These are phyloP conservation scores for Aplysia californica DNA, from an alignment of 1,140 invertebrate species.

Conservation along the genomic window DNA sequence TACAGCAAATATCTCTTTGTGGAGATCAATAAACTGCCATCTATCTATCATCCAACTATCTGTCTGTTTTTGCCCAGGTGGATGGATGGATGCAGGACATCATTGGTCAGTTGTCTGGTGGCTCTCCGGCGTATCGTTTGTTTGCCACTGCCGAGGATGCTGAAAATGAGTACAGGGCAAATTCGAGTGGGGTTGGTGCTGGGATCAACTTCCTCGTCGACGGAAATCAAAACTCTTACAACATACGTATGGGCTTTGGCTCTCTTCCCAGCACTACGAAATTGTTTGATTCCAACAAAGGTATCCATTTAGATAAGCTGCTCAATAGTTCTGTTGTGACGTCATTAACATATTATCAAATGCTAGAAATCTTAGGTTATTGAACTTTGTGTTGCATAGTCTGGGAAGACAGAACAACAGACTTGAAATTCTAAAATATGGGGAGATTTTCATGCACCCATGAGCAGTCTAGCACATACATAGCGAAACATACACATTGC, in stretches of 20 bases:
- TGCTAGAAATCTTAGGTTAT: background rate
- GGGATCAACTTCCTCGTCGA: constrained; percentile 30
- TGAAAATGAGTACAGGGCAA: constrained; percentile 25
- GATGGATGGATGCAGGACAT: too few relatives aligned
- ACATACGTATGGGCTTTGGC: constrained; percentile 26
- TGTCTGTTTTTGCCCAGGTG: too few relatives aligned
- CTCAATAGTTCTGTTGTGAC: background rate
- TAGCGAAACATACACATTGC: too few relatives aligned
- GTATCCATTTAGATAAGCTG: background rate
- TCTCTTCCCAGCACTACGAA: background rate
- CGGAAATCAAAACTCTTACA: constrained; percentile 15
- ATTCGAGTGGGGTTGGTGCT: constrained; percentile 2
- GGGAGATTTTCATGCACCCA: too few relatives aligned
- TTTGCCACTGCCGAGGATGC: constrained; percentile 30
- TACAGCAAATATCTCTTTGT: too few relatives aligned
- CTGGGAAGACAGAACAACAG: background rate
- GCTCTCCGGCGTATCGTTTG: constrained; percentile 1
- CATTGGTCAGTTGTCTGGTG: too few relatives aligned
- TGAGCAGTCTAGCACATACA: too few relatives aligned
- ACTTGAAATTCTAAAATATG: too few relatives aligned
- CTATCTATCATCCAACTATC: too few relatives aligned
- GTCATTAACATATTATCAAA: background rate
- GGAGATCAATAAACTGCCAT: too few relatives aligned
- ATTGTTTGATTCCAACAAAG: background rate
- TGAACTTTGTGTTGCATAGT: background rate